These are phyloP conservation scores for Nycticorax nycticorax DNA, from an alignment of 2,113 vertebrate genomes.

Conservation along the genomic window DNA sequence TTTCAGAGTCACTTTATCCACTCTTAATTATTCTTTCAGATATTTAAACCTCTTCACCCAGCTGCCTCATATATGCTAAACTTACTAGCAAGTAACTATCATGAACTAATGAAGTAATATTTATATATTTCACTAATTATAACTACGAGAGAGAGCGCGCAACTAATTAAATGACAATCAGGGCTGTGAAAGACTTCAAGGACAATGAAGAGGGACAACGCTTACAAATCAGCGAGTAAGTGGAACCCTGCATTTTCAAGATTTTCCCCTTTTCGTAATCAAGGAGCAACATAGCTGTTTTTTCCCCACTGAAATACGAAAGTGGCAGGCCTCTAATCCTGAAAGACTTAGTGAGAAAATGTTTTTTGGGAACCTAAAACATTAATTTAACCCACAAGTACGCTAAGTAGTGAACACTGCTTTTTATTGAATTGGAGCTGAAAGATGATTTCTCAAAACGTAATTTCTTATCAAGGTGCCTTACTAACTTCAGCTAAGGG, in stretches of 20 bases:
- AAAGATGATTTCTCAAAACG: neutral
- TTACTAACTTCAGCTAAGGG: neutral
- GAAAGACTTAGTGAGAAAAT: neutral
- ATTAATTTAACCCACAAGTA: neutral
- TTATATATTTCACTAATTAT: neutral
- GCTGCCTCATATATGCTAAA: neutral
- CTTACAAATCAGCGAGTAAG: neutral
- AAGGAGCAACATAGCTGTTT: neutral
- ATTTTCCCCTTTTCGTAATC: neutral
- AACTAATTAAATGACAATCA: conserved; percentile 38
- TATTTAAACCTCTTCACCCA: conserved; percentile 16
- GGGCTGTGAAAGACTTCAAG: conserved; percentile 7
- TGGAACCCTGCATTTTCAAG: neutral
- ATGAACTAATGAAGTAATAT: neutral
- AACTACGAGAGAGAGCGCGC: neutral
- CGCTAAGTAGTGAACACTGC: neutral
- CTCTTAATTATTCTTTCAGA: conserved; percentile 17
- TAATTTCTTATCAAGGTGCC: neutral
- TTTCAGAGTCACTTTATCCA: conserved; percentile 32
- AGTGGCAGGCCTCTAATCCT: neutral
- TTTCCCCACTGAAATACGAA: neutral
- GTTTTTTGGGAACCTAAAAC: neutral
- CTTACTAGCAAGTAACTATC: neutral
- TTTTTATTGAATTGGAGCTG: neutral
- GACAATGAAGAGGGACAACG: neutral